Evolutionary conservation across 2,113 vertebrate species (phyloP).

Genomic region (Picathartes gymnocephalus): DNA sequence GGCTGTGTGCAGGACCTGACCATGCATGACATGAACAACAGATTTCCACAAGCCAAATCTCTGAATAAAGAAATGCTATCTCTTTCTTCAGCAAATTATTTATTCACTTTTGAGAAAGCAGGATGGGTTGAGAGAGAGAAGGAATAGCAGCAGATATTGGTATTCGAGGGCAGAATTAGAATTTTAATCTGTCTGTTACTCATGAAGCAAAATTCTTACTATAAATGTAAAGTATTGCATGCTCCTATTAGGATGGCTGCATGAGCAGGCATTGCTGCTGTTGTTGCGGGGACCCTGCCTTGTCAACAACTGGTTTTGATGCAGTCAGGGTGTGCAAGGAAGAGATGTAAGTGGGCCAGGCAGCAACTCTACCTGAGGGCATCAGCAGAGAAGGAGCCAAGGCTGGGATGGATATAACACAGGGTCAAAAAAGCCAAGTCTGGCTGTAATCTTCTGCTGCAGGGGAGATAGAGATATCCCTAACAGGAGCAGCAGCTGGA

Average conservation of each 20-base stretch:
- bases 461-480: not conserved
- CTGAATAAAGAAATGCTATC: not conserved
- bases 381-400: not conserved
- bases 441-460: not conserved
- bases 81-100: not conserved
- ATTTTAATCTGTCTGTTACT: not conserved
- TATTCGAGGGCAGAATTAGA: not conserved
- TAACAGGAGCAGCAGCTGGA: not conserved
- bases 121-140: too few relatives aligned
- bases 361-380: not conserved
- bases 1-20: not conserved
- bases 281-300: not conserved
- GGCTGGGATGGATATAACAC: not conserved
- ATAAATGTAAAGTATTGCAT: not conserved
- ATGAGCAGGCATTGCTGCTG: not conserved
- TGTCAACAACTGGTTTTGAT: not conserved
- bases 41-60: not conserved
- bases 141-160: not conserved
- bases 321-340: not conserved
- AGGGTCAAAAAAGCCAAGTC: not conserved
- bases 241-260: not conserved
- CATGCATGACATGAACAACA: fast-evolving
- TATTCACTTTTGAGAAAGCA: not conserved
- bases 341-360: not conserved
- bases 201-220: not conserved